Percentiles rank a stretch among this genome's conserved stretches.
Evolutionary conservation across 2,888 invertebrate genomes (phyloP).

Genomic region (Drosophila crucigera): DNA sequence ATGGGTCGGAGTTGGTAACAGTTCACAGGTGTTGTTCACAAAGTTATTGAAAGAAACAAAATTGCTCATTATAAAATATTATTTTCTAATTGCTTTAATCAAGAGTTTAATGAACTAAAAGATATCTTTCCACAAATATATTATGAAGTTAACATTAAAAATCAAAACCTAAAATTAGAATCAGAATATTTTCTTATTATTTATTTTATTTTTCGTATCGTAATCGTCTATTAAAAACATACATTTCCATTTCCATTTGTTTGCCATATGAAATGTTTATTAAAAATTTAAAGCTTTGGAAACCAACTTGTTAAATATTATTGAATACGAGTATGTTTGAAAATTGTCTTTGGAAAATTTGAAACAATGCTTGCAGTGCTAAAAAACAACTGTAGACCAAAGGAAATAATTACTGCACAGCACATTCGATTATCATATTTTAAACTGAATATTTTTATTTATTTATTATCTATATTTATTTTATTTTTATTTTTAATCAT

Average conservation of each 20-base stretch:
- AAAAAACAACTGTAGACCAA: not conserved
- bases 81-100: not conserved
- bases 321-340: not conserved
- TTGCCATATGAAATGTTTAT: not conserved
- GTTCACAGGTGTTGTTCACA: not conserved
- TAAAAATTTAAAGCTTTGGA: not conserved
- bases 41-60: not conserved
- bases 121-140: not conserved
- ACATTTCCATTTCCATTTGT: not conserved
- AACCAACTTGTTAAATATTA: not conserved
- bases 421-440: not conserved
- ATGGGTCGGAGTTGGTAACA: conserved; percentile 2
- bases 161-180: not conserved
- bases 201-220: not conserved
- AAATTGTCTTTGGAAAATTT: not conserved
- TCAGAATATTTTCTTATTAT: not conserved
- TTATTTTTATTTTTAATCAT: not conserved
- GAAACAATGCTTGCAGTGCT: not conserved
- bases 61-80: not conserved
- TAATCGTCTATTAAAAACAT: not conserved
- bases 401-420: not conserved
- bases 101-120: not conserved
- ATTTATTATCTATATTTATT: not conserved
- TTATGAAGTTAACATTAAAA: not conserved
- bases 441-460: not conserved